Evolutionary conservation across 2,888 invertebrate species (phyloP).

Genomic region (Drosophila melanocephala): DNA sequence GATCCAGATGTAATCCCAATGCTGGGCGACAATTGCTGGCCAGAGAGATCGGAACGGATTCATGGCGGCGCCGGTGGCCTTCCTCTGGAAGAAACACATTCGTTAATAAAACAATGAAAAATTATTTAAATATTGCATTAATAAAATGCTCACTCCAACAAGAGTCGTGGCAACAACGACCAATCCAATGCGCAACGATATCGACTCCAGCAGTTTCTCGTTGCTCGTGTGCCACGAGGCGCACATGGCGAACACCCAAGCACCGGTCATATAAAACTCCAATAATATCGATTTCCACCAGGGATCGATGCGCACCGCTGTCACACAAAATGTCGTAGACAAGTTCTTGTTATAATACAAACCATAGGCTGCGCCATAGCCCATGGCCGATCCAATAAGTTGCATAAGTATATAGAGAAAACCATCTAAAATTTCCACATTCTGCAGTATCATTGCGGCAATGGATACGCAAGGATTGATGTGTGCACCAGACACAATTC

Average conservation of each 20-base stretch:
- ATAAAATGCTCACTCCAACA: slow-evolving; percentile 32
- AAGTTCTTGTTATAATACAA: accelerated
- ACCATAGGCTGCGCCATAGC: neutral
- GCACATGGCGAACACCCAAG: slow-evolving; percentile 49
- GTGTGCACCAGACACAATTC: slow-evolving; percentile 53
- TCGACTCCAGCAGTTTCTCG: slow-evolving; percentile 26
- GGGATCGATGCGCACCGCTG: accelerated
- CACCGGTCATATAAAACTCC: slow-evolving; percentile 39
- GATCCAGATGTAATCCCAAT: slow-evolving; percentile 19
- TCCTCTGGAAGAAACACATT: slow-evolving; percentile 10
- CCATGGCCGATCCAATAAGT: slow-evolving; percentile 21
- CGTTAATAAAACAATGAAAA: neutral
- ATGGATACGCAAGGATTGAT: slow-evolving; percentile 50
- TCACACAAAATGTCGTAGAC: slow-evolving; percentile 7
- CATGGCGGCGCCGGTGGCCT: slow-evolving; percentile 34
- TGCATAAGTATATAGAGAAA: slow-evolving; percentile 39
- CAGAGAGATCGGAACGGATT: slow-evolving; percentile 53
- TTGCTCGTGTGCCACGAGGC: slow-evolving; percentile 53
- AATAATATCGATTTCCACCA: slow-evolving; percentile 32
- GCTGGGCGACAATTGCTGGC: slow-evolving; percentile 19
- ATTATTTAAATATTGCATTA: too few species aligned
- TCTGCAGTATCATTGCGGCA: slow-evolving; percentile 44
- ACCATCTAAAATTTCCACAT: slow-evolving; percentile 14
- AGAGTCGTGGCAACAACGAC: slow-evolving; percentile 24
- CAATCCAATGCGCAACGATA: slow-evolving; percentile 46